Evolutionary conservation across 2,888 invertebrate species (phyloP), one percentile per base, ranked within the genome.

Genomic region (Automeris io): DNA sequence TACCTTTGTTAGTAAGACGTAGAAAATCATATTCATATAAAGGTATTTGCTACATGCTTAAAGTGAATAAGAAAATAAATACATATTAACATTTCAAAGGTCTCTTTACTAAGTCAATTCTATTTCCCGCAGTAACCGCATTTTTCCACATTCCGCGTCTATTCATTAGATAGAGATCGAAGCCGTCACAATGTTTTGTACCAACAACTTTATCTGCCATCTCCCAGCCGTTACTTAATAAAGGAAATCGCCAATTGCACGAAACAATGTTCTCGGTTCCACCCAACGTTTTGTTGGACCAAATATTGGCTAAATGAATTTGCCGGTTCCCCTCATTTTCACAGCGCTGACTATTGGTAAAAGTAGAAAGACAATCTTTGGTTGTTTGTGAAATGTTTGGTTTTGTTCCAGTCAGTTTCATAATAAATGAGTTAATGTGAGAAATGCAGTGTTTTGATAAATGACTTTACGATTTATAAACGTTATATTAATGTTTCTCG

Each of bases 201-300:
- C 51, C 56, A 68, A 66, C 64, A 65, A 51, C 41, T 54, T 61
- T 76, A 81, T 82, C 81, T 69, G 24, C 39, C 51, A 79, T 81
- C 80, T 68, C 48, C 58, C 42, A 64, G 64, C 69, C 67, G 69
- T 68, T 68, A 61, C 59, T 67, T 71, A 74, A 72, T 72, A 70
- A 70, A 79, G 82, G 82, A 82, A 82, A 80, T 77, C 71, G 71
- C 72, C 80, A 76, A 80, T 81, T 79, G 77, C 45, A 36, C 32
- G 40, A 36, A 40, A 40, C 40, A 40, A 40, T 40, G 40, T 33
- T 13, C 25, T 40, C 33, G 12, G 19, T 18, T 33, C 18, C 12
- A 11, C 26, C 26, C 26, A 34, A 39, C 13, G 21, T 22, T 12
- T 19, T 13, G 13, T 23, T 33, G 21, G 34, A 16, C 6, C 34